These are phyloP conservation scores for Helobdella robusta DNA, from an alignment of 2,888 invertebrate species.

Conservation along the genomic window DNA sequence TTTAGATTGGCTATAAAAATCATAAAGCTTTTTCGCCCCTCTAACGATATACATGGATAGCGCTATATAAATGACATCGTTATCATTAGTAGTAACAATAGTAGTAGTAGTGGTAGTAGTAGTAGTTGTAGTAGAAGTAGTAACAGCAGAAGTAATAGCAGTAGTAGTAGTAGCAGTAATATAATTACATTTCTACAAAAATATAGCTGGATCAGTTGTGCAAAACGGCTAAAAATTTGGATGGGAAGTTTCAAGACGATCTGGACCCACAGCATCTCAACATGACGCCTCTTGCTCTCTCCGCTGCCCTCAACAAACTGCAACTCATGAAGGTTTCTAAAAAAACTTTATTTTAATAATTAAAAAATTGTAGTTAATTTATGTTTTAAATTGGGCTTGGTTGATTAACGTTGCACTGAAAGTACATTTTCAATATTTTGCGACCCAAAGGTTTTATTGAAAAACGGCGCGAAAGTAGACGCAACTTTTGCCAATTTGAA, in stretches of 20 bases:
- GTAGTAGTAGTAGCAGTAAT: too few species aligned
- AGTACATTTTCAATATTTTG: background rate
- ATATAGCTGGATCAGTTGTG: conserved; percentile 16
- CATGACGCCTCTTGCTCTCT: conserved; percentile 36
- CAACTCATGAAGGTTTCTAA: conserved; percentile 29
- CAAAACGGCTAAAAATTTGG: conserved; percentile 4
- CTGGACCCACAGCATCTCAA: conserved; percentile 34
- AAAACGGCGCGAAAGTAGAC: conserved; percentile 33
- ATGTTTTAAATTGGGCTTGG: background rate
- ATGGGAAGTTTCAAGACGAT: conserved; percentile 23
- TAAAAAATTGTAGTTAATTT: background rate
- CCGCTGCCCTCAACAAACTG: conserved; percentile 35
- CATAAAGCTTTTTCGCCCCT: too few species aligned
- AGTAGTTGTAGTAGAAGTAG: too few species aligned
- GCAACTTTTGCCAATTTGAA: conserved; percentile 34
- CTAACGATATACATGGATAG: too few species aligned
- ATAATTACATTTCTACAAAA: too few species aligned
- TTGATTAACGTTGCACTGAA: background rate
- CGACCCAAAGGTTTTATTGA: too few species aligned
- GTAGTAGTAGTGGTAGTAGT: too few species aligned
- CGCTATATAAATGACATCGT: too few species aligned
- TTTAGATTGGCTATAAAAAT: too few species aligned
- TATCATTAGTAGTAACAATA: too few species aligned
- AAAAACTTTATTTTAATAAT: background rate
- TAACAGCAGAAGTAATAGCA: too few species aligned